Conservation (phyloP, 2,888 invertebrate genomes). For the Dicroscelio sp. region DNA sequence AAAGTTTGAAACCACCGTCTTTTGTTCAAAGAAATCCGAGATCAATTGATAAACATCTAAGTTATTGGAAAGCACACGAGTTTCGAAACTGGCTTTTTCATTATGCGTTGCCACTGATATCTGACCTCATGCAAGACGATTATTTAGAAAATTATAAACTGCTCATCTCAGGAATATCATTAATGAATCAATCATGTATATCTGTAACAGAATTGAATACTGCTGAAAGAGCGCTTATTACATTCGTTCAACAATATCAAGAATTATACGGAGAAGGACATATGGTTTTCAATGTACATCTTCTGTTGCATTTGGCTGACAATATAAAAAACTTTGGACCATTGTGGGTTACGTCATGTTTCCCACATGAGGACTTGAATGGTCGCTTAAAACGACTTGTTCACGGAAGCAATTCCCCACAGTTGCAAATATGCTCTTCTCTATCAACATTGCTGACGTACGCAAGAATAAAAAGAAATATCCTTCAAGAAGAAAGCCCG, state of each 20-base stretch:
- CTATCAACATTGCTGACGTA: background rate
- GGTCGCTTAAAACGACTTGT: background rate
- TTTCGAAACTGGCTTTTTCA: conserved; percentile 75
- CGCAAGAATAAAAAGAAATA: background rate
- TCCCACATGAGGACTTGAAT: conserved; percentile 74
- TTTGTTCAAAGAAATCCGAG: conserved; percentile 71
- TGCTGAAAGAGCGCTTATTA: conserved; percentile 53
- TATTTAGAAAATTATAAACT: conserved; percentile 79
- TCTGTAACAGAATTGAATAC: conserved; percentile 50
- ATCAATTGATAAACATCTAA: conserved; percentile 63
- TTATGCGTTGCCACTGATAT: conserved; percentile 80
- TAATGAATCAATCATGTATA: conserved; percentile 35
- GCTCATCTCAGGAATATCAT: conserved; percentile 57
- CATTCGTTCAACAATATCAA: conserved; percentile 68
- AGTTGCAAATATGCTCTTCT: conserved; percentile 48
- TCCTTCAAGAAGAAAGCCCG: conserved; percentile 14
- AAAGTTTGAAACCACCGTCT: conserved; percentile 48
- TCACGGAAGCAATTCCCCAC: conserved; percentile 27
- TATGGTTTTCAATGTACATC: conserved; percentile 71
- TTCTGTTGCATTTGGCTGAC: conserved; percentile 51
- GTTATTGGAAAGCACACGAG: conserved; percentile 82
- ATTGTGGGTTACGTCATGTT: conserved; percentile 70
- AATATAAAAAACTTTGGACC: conserved; percentile 28
- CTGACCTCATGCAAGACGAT: conserved; percentile 69
- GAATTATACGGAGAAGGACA: conserved; percentile 56